Base-by-base conservation (phyloP, 2,888 invertebrate species). In the Ferdinandea cuprea region DNA sequence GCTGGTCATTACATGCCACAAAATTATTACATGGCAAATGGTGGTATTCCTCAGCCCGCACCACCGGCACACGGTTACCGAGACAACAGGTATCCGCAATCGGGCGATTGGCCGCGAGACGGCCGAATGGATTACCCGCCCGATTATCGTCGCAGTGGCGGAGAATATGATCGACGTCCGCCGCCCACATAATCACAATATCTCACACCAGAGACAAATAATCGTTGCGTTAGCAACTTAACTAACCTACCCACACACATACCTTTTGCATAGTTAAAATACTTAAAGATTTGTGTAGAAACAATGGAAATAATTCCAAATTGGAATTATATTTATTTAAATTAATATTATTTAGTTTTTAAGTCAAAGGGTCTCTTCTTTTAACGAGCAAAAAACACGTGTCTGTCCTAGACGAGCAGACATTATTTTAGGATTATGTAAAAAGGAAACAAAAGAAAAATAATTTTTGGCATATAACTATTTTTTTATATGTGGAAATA, bases 131-230 rank as follows among this genome's bases (percentile, higher is more conserved):
- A 93, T 11, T 93, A 93, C 86, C 93, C 93, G 84, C 86, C 88
- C 17, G 93, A 93, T 71, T 92, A 93, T 86, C 91, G 94, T 89
- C 87, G 90, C 48, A 87, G 88, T 40, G 88, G 88, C 13, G 87
- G 88, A 30, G 89, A 89, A 19, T 89, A 89, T 30, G 89, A 89
- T 63, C 87, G 89, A 59, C 87, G 89, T 28, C 88, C 88, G 59
- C 89, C 89, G 79, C 88, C 89, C 48, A 88, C 88, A 87, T 85
- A 81, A 85, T 68, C n/a, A 8, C 56, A 35, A 35, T 9, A 48
- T 3, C 50, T 13, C 50, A 21, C 28, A 6, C 42, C 21, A 21
- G 13, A n/a, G 8, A 6, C 13, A 7, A 13, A n/a, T 15, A 11
- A 19, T 46, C 15, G 28, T 66, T 17, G 46, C 19, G 6, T 25